Base-by-base conservation (phyloP, 2,888 invertebrate genomes). In the Eupelmus urozonus region DNA sequence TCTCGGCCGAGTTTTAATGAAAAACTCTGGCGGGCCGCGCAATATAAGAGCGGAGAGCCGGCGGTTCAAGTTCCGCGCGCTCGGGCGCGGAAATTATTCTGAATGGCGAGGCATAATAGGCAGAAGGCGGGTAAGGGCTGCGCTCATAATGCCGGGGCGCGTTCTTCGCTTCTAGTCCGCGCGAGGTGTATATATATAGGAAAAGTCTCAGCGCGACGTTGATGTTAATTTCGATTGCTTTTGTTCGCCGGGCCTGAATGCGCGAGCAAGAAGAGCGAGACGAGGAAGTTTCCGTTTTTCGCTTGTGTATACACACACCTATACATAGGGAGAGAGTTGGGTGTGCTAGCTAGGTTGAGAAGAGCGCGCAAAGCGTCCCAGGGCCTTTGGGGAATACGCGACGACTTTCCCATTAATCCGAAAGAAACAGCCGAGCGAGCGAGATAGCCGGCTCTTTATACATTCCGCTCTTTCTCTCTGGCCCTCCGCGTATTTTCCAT, bases 211-310 rank as follows among this genome's bases (percentile, higher is more conserved):
- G 29, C 59, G 62, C 51, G 62, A 29, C 49, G 66, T 63, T 60
- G 67, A 69, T 76, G 72, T 76, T 79, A 79, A 79, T 79, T 79
- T 72, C 72, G 76, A 76, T 79, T 76, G 79, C 72, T 72, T 72
- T 71, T 75, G 76, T 76, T 78, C 59, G 55, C 11, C 27, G 29
- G 55, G 59, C 20, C 45, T 65, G 66, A 57, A 62, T 59, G 27
- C 27, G 57, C 20, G 23, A 0, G 55, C 40, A 16, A 62, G 66
- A 72, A 71, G 59, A 42, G 42, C 42, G 59, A 34, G 49, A 25
- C 16, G 5, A 59, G 51, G 25, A 62, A 55, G 59, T 75, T 79
- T 53, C n/a, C 65, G 9, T 60, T 62, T 60, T 34, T 66, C 57
- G n/a, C 27, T 51, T 42, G 11, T 29, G 27, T 20, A 7, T 42